Evolutionary conservation across 2,113 vertebrate genomes (phyloP).

Genomic region (Cololabis saira): DNA sequence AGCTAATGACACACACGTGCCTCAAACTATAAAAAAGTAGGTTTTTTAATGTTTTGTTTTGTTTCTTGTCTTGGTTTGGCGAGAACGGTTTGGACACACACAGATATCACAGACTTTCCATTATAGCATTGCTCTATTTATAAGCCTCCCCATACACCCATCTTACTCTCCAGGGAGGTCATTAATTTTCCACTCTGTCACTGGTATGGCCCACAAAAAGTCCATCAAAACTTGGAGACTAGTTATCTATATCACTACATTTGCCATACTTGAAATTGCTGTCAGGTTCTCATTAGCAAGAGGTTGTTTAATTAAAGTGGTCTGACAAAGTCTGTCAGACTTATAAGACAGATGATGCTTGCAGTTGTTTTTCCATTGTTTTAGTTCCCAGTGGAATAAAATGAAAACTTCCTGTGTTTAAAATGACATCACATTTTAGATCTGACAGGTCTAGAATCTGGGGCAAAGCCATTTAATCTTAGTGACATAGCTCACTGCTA

Average conservation of each 20-base stretch:
- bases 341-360: conserved; percentile 34
- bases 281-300: conserved; percentile 45
- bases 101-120: conserved; percentile 58
- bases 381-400: conserved; percentile 30
- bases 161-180: conserved; percentile 64
- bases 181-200: conserved; percentile 76
- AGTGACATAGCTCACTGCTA: background rate
- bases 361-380: conserved; percentile 25
- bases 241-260: conserved; percentile 57
- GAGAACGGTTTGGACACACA: conserved; percentile 50
- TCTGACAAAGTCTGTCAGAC: conserved; percentile 39
- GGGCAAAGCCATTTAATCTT: conserved; percentile 27
- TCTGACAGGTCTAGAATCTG: conserved; percentile 36
- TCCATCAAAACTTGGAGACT: conserved; percentile 65
- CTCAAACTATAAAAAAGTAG: conserved; percentile 11
- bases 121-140: conserved; percentile 72
- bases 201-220: conserved; percentile 71
- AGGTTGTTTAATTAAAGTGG: conserved; percentile 48
- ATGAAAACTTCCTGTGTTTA: conserved; percentile 10
- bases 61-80: conserved; percentile 41
- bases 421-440: conserved; percentile 21
- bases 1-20: conserved; percentile 4
- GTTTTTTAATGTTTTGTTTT: background rate
- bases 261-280: conserved; percentile 42
- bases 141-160: conserved; percentile 64